Base-by-base conservation (phyloP, 2,797 vertebrate species). In the Heliangelus exortis region DNA sequence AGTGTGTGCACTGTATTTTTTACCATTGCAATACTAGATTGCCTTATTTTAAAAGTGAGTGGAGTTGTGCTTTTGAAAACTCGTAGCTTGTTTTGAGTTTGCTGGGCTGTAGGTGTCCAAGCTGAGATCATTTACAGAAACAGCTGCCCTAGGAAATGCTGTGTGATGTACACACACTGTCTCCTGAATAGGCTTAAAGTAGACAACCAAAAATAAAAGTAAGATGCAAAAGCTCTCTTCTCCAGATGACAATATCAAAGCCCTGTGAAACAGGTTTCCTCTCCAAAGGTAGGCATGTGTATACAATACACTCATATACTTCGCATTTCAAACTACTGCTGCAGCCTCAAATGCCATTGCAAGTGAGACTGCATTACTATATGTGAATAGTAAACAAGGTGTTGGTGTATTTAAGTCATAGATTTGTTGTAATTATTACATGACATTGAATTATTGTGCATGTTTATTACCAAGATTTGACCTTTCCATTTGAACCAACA, bases 291-390 rank as follows among this genome's bases (percentile, higher is more conserved):
- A 47, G 26, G 9, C 5, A 69, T 6, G 3, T 16, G 5, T 29
- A 10, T 36, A 50, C 7, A 50, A 5, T 29, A 34, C 6, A n/a
- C 1, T 1, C 45, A 21, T 3, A 34, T 31, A 2, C 15, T 61
- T 80, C 50, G 41, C 20, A 39, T 8, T 34, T 68, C 23, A 65
- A 73, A 50, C 18, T 65, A n/a, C 17, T 31, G 15, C 36, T 84
- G 39, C 16, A 53, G n/a, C 31, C 88, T 72, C 41, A 66, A 54
- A 58, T n/a, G 28, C 1, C 6, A 8, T 11, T 67, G 12, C 28
- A 77, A 28, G 6, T 31, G 19, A 34, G 5, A 39, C 28, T 45
- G 7, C 15, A 14, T 45, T 65, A 33, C 16, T 54, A 1, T 16
- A 1, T 28, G 9, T 26, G 39, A 77, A 45, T 5, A 45, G 20